A percentile compares a stretch with the other conserved stretches of the same genome.
These are phyloP conservation scores for Drosophila sechellia DNA, from an alignment of 1,140 invertebrate genomes.

Conservation along the genomic window DNA sequence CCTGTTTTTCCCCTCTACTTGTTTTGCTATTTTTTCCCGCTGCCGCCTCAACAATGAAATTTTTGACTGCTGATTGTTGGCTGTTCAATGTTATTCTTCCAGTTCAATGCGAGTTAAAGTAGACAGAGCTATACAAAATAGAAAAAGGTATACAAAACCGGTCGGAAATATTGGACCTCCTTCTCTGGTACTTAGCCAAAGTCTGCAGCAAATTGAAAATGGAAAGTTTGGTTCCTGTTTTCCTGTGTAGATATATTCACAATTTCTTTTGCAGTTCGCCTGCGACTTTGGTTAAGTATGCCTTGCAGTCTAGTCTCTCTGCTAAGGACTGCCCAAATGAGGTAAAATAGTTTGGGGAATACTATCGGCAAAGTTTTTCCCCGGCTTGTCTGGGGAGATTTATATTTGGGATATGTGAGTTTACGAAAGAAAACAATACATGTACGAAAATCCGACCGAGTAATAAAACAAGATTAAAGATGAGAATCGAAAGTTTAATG, in stretches of 20 bases:
- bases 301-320: conserved; percentile 13
- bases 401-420: conserved; percentile 59
- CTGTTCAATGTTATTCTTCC: conserved; percentile 76
- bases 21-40: conserved; percentile 34
- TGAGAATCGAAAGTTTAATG: conserved; percentile 19
- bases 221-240: conserved; percentile 55
- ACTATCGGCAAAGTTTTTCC: conserved; percentile 39
- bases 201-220: conserved; percentile 72
- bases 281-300: conserved; percentile 23
- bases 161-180: conserved; percentile 26
- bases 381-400: conserved; percentile 48
- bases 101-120: conserved; percentile 62
- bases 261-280: conserved; percentile 26
- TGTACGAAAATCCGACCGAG: neutral
- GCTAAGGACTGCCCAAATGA: conserved; percentile 56
- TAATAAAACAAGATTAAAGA: conserved; percentile 22
- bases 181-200: conserved; percentile 46
- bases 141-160: conserved; percentile 1
- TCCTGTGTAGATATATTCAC: conserved; percentile 27
- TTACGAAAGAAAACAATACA: neutral
- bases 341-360: conserved; percentile 56
- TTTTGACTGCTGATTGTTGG: conserved; percentile 79
- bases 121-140: conserved; percentile 26
- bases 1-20: conserved; percentile 35
- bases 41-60: conserved; percentile 61